Evolutionary conservation across 2,797 vertebrate species (phyloP), one percentile per base, ranked within the genome.

Genomic region (Malacoctenus gilli): DNA sequence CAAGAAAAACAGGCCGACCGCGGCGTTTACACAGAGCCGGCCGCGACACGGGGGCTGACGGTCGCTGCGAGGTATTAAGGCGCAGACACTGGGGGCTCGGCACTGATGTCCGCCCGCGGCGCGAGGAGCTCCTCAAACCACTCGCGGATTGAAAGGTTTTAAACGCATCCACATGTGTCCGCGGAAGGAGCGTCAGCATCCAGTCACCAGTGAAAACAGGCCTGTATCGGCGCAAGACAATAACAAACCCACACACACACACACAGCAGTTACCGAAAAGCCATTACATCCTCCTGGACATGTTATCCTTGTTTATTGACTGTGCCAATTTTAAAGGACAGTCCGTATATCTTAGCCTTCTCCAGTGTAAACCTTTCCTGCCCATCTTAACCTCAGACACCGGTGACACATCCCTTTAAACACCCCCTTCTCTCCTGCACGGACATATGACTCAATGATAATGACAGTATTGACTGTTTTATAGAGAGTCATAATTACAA

Each of bases 1-100:
- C 86, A 92, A 87, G 84, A 91, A 91, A n/a, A 93, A 92, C 89
- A 92, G 79, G 87, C 68, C 48, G 28, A 87, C 90, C 91, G 4
- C 89, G 89, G 82, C 75, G 78, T 90, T 92, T 91, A 90, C 78
- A 87, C 87, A 85, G 68, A 85, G 68, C 69, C 66, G 85, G n/a
- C 90, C 91, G 77, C 92, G 91, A 91, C 88, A 88, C 39, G 78
- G 81, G 75, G 74, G 70, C 74, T 72, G 72, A 59, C 37, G 80
- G 70, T 73, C 59, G 22, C 64, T 60, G 53, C 52, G 47, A 71
- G 59, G 63, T 72, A 84, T 88, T 82, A 87, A 73, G 64, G 64
- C 59, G 10, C 63, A 73, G 55, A 66, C 66, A 75, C 72, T 52
- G 70, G 31, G 38, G 41, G 35, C 41, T 75, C 15, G 16, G 40